Conservation (phyloP, 2,797 vertebrate genomes). For the Hoplostethus mediterraneus region DNA sequence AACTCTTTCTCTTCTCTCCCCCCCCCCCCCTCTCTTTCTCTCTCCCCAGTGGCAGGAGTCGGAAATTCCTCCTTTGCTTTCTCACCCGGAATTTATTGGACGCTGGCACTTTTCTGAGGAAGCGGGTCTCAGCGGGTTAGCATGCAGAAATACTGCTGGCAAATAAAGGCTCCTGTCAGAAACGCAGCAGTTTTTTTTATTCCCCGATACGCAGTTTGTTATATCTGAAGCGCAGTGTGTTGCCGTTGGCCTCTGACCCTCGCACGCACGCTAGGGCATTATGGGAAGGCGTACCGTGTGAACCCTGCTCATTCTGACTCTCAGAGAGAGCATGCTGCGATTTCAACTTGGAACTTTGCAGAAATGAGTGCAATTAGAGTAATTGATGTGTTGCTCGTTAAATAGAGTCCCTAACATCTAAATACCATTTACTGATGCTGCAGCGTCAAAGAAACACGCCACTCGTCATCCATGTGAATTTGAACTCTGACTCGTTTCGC, state of each 20-base stretch:
- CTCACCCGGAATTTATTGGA: conserved; percentile 69
- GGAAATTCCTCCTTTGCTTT: conserved; percentile 63
- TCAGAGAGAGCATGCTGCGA: background rate
- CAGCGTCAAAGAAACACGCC: conserved; percentile 12
- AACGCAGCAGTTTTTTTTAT: conserved; percentile 50
- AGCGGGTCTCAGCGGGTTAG: conserved; percentile 68
- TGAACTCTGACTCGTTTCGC: conserved; percentile 53
- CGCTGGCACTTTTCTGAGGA: conserved; percentile 54
- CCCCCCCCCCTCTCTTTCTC: conserved; percentile 24
- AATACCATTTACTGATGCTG: conserved; percentile 7
- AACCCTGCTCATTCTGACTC: conserved; percentile 19
- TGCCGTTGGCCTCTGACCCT: conserved; percentile 49
- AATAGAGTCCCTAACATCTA: background rate
- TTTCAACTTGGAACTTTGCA: background rate
- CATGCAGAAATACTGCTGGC: conserved; percentile 55
- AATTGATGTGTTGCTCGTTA: background rate
- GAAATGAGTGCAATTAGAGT: background rate
- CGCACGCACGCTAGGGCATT: conserved; percentile 24
- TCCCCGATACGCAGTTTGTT: conserved; percentile 49
- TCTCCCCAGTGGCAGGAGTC: conserved; percentile 30
- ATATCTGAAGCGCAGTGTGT: conserved; percentile 46
- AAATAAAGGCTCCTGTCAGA: conserved; percentile 62
- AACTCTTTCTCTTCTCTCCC: conserved; percentile 33
- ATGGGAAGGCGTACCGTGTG: conserved; percentile 21
- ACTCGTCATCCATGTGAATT: conserved; percentile 3